Evolutionary conservation across 2,888 invertebrate species (phyloP), one percentile per base, ranked within the genome.

Genomic region (Troides helena): DNA sequence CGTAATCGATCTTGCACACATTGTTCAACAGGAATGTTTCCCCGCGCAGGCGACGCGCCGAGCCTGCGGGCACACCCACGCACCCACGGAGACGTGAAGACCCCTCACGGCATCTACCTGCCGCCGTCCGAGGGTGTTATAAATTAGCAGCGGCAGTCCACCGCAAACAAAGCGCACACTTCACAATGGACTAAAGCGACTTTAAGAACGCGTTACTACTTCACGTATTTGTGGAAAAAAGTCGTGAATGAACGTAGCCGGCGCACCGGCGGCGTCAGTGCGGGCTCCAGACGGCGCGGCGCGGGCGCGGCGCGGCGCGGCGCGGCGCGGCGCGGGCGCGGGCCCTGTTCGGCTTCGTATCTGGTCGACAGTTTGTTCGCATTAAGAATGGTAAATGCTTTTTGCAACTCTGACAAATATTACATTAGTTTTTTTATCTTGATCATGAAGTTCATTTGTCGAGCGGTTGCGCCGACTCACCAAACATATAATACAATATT

Each of bases 161-260:
- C 75, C 71, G 61, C 73, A 72, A 73, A 80, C 79, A 80, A 76
- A 71, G 62, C 73, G 53, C 67, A 75, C 72, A 75, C 78, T 77
- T 74, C 77, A 74, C 74, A 74, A 74, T 63, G 60, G 70, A 73
- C 50, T 71, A 72, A 76, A 71, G 73, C 71, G 72, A 72, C 70
- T 77, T 74, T 74, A 75, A 77, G 76, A 82, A 80, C 78, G 78
- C 68, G 50, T 62, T 62, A 67, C 70, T 67, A 70, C 64, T 70
- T 64, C 63, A 64, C 76, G 74, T 74, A 74, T 74, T 74, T 72
- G 72, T 62, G 57, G 69, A 64, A 69, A 68, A 46, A 68, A 50
- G 68, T 1, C 17, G 50, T 75, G 68, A 65, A 60, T 69, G 65
- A 59, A 68, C 18, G 39, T 8, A 10, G 10, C 39, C 8, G 39